Conservation (phyloP, 2,888 invertebrate species). For the Eupithecia subfuscata region DNA sequence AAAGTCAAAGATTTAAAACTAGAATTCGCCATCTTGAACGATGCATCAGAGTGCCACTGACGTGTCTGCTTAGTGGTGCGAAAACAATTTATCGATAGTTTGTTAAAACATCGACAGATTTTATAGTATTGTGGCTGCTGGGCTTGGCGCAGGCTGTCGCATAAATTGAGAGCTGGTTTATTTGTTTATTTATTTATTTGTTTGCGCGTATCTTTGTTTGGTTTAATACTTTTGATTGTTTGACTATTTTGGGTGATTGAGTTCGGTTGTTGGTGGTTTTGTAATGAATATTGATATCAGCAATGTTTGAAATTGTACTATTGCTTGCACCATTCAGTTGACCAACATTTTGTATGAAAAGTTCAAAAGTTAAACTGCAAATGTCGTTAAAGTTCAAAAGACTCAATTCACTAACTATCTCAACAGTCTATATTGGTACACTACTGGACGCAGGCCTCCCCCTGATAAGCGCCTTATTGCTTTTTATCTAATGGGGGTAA, state of each 20-base stretch:
- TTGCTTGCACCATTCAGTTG: too few relatives aligned
- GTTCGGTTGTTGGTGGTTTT: background rate
- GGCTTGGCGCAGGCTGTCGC: conserved; percentile 27
- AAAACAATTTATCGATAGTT: conserved; percentile 47
- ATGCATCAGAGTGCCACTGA: conserved; percentile 32
- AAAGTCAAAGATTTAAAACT: background rate
- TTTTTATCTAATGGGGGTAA: too few relatives aligned
- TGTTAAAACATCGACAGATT: conserved; percentile 41
- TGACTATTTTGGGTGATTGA: background rate
- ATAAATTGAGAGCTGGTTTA: conserved; percentile 29
- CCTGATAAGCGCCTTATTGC: too few relatives aligned
- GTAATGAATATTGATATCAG: background rate
- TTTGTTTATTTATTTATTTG: conserved; percentile 22
- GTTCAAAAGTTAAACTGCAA: too few relatives aligned
- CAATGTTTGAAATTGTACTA: background rate
- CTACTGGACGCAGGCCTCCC: too few relatives aligned
- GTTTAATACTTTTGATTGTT: conserved; percentile 17
- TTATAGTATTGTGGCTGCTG: conserved; percentile 38
- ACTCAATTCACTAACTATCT: too few relatives aligned
- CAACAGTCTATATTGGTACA: too few relatives aligned
- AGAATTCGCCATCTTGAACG: conserved; percentile 6
- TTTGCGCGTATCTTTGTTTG: conserved; percentile 18
- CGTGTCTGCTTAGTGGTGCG: conserved; percentile 48
- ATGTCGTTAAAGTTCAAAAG: too few relatives aligned
- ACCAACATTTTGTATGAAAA: too few relatives aligned